phyloP scores from a whole-genome alignment of 2,888 invertebrate species.

The Pammene aurita region DNA sequence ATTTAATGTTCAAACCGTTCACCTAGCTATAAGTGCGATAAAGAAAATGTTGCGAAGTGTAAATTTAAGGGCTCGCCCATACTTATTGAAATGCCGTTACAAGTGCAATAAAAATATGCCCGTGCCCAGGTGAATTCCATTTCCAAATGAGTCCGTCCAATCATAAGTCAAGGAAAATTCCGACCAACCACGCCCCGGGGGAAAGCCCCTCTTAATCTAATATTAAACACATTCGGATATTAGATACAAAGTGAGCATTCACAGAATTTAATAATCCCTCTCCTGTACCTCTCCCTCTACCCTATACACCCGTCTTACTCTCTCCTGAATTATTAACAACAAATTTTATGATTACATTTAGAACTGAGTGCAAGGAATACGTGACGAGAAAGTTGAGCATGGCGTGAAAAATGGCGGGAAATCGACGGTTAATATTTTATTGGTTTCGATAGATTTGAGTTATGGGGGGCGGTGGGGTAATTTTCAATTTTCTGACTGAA shows the following conservation, averaged over 20 bases:
- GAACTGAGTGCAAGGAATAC: slow-evolving; percentile 75
- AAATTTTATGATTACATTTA: slow-evolving; percentile 83
- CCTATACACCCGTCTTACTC: slow-evolving; percentile 54
- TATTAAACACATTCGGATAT: slow-evolving; percentile 83
- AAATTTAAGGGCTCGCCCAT: slow-evolving; percentile 1
- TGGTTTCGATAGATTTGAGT: slow-evolving; percentile 80
- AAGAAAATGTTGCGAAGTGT: no score
- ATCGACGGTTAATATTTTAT: slow-evolving; percentile 81
- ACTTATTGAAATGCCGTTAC: slow-evolving; percentile 34
- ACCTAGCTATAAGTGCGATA: no score
- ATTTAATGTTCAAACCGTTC: no score
- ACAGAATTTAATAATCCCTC: slow-evolving; percentile 81
- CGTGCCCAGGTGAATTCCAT: slow-evolving; percentile 55
- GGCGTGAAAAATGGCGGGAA: slow-evolving; percentile 78
- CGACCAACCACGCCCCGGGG: slow-evolving; percentile 68
- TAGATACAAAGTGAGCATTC: slow-evolving; percentile 83
- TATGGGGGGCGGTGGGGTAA: slow-evolving; percentile 71
- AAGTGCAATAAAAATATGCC: slow-evolving; percentile 44
- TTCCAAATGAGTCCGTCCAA: slow-evolving; percentile 76
- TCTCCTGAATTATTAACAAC: slow-evolving; percentile 80
- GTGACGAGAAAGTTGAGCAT: slow-evolving; percentile 74
- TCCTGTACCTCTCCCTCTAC: slow-evolving; percentile 63
- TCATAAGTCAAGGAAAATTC: slow-evolving; percentile 71
- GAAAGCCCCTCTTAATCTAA: slow-evolving; percentile 77
- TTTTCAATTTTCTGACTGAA: slow-evolving; percentile 81